These are phyloP conservation scores for Ectropis crepuscularia DNA, from an alignment of 2,888 invertebrate species.

Conservation along the genomic window DNA sequence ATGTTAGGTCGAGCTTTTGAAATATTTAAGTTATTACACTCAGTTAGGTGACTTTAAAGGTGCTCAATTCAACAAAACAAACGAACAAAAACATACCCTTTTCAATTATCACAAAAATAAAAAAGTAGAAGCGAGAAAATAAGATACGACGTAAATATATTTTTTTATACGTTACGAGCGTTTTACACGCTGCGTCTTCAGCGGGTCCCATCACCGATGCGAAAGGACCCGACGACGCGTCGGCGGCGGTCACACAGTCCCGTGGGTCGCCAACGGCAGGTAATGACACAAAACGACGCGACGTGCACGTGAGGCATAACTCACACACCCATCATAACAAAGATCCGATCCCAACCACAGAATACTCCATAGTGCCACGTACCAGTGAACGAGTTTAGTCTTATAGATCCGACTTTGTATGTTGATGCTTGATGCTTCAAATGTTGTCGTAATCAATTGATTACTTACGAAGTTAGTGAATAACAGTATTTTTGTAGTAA, in stretches of 20 bases:
- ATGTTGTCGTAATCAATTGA: neutral
- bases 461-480: neutral
- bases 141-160: neutral
- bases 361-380: constrained; percentile 19
- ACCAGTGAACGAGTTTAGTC: constrained; percentile 38
- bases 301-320: constrained; percentile 58
- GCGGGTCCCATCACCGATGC: constrained; percentile 52
- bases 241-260: constrained; percentile 57
- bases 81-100: too few relatives aligned
- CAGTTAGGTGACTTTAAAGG: too few relatives aligned
- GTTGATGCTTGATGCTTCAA: constrained; percentile 3
- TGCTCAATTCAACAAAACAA: too few relatives aligned
- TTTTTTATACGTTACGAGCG: neutral
- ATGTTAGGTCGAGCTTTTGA: too few relatives aligned
- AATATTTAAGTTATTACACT: too few relatives aligned
- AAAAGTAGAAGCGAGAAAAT: neutral
- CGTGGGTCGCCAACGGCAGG: constrained; percentile 64
- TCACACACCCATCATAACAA: constrained; percentile 65
- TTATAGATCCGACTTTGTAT: constrained; percentile 25
- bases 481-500: too few relatives aligned
- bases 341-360: constrained; percentile 48
- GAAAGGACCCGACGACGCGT: constrained; percentile 51
- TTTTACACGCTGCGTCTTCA: neutral
- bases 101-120: too few relatives aligned
- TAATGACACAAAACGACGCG: constrained; percentile 73